A percentile compares a stretch with the other conserved stretches of the same genome.
These are phyloP conservation scores for Notarius quadriscutis DNA, from an alignment of 2,113 vertebrate genomes.

Conservation along the genomic window DNA sequence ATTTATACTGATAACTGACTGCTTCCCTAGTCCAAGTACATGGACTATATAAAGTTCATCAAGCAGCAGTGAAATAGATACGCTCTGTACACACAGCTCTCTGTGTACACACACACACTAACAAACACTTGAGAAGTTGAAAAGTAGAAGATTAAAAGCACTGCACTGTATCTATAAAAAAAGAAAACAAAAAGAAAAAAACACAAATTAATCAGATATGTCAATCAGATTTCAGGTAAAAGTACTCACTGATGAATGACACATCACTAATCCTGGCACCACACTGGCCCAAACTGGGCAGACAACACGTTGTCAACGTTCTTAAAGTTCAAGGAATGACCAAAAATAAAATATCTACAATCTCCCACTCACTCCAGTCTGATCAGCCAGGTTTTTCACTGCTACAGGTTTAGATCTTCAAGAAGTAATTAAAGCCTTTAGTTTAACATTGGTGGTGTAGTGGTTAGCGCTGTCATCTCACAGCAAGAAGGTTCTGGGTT, in stretches of 20 bases:
- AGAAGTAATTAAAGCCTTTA: neutral
- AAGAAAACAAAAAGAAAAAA: too few species aligned
- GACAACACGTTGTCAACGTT: neutral
- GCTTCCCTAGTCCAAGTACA: neutral
- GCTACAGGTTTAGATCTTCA: neutral
- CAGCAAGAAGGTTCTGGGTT: too few species aligned
- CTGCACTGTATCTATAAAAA: too few species aligned
- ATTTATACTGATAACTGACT: neutral
- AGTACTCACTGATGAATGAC: neutral
- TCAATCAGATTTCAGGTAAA: neutral
- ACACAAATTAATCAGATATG: neutral
- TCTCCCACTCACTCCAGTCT: neutral
- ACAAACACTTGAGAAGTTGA: neutral
- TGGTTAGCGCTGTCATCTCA: too few species aligned
- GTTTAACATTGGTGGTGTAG: too few species aligned
- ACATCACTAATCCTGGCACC: neutral
- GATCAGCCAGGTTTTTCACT: neutral
- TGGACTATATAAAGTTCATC: neutral
- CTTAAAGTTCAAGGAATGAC: neutral
- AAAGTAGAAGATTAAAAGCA: neutral
- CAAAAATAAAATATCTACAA: neutral
- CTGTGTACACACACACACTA: neutral
- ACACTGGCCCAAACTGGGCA: neutral
- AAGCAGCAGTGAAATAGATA: neutral
- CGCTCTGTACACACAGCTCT: neutral